Conservation (phyloP, 2,797 vertebrate genomes). For the Ara ararauna region DNA sequence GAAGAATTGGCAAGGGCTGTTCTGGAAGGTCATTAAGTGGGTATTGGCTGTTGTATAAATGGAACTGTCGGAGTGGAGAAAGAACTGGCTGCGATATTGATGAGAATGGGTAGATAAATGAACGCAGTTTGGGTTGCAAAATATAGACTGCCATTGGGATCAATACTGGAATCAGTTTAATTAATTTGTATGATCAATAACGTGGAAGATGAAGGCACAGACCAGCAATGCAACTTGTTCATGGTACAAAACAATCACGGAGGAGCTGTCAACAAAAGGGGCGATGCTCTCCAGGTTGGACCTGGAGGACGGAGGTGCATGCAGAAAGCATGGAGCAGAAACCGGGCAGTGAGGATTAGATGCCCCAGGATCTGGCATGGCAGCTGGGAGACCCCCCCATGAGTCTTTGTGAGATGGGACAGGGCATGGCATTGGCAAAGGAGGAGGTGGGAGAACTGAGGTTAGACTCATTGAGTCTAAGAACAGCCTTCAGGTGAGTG, state of each 20-base stretch:
- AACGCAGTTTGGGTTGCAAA: constrained; percentile 62
- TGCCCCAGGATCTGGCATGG: fast-evolving
- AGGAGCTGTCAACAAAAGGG: neutral
- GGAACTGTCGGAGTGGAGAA: constrained; percentile 23
- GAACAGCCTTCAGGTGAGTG: neutral
- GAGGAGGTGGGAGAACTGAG: neutral
- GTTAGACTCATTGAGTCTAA: neutral
- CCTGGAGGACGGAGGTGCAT: fast-evolving
- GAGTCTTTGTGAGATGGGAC: neutral
- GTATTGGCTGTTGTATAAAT: constrained; percentile 50
- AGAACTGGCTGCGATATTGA: constrained; percentile 52
- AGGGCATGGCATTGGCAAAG: fast-evolving
- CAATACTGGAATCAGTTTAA: constrained; percentile 67
- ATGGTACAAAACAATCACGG: neutral
- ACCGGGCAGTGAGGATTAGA: neutral
- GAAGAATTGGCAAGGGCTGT: neutral
- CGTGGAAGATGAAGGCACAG: constrained; percentile 19
- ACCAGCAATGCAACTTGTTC: constrained; percentile 13
- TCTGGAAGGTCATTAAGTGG: constrained; percentile 29
- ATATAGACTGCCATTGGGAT: constrained; percentile 29
- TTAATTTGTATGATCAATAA: constrained; percentile 71
- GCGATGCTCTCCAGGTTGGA: fast-evolving
- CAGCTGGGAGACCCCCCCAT: neutral
- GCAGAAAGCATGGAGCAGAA: neutral
- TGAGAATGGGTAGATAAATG: constrained; percentile 37